These are phyloP conservation scores for Harmothoe impar DNA, from an alignment of 2,888 invertebrate species.

Conservation along the genomic window DNA sequence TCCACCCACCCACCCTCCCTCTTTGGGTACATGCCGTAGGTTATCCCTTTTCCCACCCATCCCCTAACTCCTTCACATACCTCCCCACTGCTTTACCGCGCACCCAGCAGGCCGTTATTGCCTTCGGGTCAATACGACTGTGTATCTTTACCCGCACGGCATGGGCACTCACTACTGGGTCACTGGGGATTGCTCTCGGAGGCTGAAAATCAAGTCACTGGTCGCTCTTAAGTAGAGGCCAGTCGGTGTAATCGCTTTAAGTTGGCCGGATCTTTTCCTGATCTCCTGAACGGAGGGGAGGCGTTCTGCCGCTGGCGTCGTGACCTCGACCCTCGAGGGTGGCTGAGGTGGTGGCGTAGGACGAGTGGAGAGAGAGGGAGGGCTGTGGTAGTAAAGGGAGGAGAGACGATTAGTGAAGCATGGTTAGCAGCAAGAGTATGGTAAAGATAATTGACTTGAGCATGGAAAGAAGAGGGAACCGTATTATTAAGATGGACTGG, in stretches of 20 bases:
- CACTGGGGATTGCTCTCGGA: constrained; percentile 39
- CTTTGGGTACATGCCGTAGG: background rate
- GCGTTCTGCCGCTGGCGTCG: background rate
- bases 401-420: no score
- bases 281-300: constrained; percentile 15
- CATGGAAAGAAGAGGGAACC: no score
- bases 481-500: no score
- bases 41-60: constrained; percentile 9
- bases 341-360: background rate
- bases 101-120: background rate
- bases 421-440: no score
- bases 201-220: constrained; percentile 52
- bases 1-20: background rate
- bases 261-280: constrained; percentile 9
- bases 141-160: background rate
- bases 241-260: constrained; percentile 49
- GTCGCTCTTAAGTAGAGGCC: constrained; percentile 30
- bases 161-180: constrained; percentile 9
- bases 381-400: background rate
- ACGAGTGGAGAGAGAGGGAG: background rate
- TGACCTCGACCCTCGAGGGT: background rate
- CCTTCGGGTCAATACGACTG: constrained; percentile 20
- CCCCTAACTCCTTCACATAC: background rate
- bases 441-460: no score
- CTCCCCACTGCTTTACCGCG: background rate